Evolutionary conservation across 2,888 invertebrate species (phyloP).

Genomic region (Polydrusus pterygomalis): DNA sequence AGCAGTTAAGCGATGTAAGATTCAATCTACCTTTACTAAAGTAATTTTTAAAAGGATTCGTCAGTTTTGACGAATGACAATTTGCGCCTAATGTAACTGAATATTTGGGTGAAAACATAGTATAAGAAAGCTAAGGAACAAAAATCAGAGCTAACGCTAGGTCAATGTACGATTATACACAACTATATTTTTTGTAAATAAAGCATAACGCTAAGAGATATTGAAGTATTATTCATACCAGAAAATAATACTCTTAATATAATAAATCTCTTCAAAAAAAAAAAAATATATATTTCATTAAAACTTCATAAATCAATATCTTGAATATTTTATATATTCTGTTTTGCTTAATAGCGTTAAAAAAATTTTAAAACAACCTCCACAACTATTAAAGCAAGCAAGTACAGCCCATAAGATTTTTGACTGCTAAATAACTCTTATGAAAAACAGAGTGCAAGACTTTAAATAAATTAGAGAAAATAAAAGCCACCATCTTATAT

Average conservation of each 20-base stretch:
- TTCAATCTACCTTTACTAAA: too few species aligned
- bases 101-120: too few species aligned
- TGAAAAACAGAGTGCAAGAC: constrained; percentile 4
- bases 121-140: not conserved
- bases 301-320: not conserved
- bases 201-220: constrained; percentile 1
- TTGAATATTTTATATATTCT: not conserved
- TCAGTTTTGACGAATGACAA: too few species aligned
- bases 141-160: not conserved
- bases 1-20: too few species aligned
- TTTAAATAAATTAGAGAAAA: not conserved
- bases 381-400: not conserved
- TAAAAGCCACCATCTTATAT: not conserved
- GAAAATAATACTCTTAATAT: constrained; percentile 11
- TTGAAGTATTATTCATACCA: constrained; percentile 33
- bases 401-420: not conserved
- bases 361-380: too few species aligned
- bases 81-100: too few species aligned
- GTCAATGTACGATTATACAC: not conserved
- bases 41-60: too few species aligned
- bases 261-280: constrained; percentile 1
- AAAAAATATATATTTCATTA: not conserved
- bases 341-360: not conserved
- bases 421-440: not conserved
- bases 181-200: constrained; percentile 24